Percentiles rank a stretch among this genome's conserved stretches.
Evolutionary conservation across 1,140 invertebrate species (phyloP).

Genomic region (Drosophila pectinifera): DNA sequence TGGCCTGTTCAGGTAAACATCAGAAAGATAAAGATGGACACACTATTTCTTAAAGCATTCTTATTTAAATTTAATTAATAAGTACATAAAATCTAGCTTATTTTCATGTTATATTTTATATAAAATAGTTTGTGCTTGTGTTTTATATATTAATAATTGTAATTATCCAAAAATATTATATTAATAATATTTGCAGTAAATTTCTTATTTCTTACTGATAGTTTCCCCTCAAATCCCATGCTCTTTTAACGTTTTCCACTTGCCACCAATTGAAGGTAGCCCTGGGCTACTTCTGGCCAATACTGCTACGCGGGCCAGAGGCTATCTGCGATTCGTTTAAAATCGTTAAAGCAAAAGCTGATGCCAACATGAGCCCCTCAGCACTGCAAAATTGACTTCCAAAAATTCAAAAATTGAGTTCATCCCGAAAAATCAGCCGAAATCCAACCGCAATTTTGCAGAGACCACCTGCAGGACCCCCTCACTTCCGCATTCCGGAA

Average conservation of each 20-base stretch:
- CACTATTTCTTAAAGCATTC: too few species aligned
- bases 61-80: too few species aligned
- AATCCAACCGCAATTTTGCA: slow-evolving; percentile 44
- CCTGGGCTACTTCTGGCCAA: slow-evolving; percentile 2
- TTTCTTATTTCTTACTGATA: too few species aligned
- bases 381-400: slow-evolving; percentile 40
- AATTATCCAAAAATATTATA: too few species aligned
- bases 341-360: slow-evolving; percentile 56
- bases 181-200: too few species aligned
- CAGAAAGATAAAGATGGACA: too few species aligned
- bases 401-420: slow-evolving; percentile 24
- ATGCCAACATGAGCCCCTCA: slow-evolving; percentile 7
- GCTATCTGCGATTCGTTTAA: slow-evolving; percentile 44
- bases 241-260: not conserved
- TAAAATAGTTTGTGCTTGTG: too few species aligned
- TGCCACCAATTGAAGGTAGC: not conserved
- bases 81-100: too few species aligned
- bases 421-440: slow-evolving; percentile 16
- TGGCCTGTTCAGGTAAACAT: too few species aligned
- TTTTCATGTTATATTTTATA: too few species aligned
- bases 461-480: not conserved
- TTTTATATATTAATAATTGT: too few species aligned
- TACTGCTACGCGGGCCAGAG: slow-evolving; percentile 4
- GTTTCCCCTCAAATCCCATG: too few species aligned
- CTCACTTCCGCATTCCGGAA: slow-evolving; percentile 7